Percentiles rank a stretch among this genome's conserved stretches.
Conservation (phyloP, 2,113 vertebrate genomes). For the Rhinoptilus africanus region DNA sequence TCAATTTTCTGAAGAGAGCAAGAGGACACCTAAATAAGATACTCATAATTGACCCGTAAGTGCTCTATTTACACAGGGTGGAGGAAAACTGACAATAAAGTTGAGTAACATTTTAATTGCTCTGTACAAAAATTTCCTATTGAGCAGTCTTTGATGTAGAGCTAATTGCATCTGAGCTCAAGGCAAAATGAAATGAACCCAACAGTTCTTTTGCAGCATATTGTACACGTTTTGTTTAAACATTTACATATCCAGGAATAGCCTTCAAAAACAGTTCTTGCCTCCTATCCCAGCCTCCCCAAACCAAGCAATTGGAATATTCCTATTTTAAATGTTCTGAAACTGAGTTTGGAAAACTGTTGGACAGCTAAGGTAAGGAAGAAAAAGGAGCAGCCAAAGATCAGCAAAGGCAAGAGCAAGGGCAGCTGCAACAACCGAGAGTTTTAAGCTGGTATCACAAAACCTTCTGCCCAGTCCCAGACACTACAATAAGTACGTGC, state of each 20-base stretch:
- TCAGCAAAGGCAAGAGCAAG: neutral
- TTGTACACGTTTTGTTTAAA: neutral
- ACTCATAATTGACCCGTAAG: neutral
- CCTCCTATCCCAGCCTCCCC: neutral
- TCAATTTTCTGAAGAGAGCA: slow-evolving; percentile 41
- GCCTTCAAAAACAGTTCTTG: neutral
- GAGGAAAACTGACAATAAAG: neutral
- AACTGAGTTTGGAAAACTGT: neutral
- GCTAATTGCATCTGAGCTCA: neutral
- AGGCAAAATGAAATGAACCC: neutral
- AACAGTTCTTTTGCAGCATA: neutral
- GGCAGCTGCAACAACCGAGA: neutral
- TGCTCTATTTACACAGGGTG: neutral
- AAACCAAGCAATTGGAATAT: neutral
- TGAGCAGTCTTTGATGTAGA: slow-evolving; percentile 17
- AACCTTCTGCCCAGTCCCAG: neutral
- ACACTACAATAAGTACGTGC: neutral
- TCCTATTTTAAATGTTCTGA: neutral
- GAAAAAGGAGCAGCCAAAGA: neutral
- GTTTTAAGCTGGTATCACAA: neutral
- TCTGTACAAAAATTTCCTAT: neutral
- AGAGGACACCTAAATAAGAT: neutral
- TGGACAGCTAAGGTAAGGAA: neutral
- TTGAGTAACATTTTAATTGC: neutral
- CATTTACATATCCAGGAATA: neutral